Percentiles rank a stretch among this genome's conserved stretches.
These are phyloP conservation scores for Cephus pulcher DNA, from an alignment of 2,888 invertebrate species.

Conservation along the genomic window DNA sequence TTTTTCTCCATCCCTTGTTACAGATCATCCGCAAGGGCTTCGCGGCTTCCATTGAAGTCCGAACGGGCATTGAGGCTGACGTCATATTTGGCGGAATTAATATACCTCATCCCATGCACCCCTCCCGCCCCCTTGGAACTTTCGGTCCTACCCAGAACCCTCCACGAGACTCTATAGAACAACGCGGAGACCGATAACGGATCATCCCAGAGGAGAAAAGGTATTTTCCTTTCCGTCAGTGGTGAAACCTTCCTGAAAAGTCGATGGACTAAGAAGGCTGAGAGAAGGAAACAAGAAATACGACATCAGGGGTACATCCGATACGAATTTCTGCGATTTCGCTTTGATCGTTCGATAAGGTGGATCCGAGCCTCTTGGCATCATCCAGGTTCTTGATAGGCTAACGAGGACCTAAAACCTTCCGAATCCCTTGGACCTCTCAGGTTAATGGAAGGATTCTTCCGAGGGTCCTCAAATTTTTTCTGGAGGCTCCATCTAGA, in stretches of 20 bases:
- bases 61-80: constrained; percentile 18
- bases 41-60: constrained; percentile 29
- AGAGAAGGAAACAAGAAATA: neutral
- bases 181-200: neutral
- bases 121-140: constrained; percentile 17
- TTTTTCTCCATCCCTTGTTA: constrained; percentile 26
- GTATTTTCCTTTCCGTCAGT: neutral
- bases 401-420: neutral
- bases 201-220: neutral
- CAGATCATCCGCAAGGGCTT: constrained; percentile 26
- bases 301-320: neutral
- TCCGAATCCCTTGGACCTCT: neutral
- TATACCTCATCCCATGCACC: neutral
- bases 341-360: neutral
- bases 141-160: neutral
- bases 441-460: neutral
- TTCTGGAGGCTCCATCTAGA: neutral
- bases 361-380: neutral
- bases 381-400: neutral
- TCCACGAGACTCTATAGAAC: neutral
- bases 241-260: neutral
- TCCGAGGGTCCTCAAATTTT: neutral
- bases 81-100: constrained; percentile 18
- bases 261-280: neutral
- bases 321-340: neutral